Evolutionary conservation across 1,140 invertebrate genomes (phyloP), one percentile per base, ranked within the genome.

Genomic region (Nautilus pompilius): DNA sequence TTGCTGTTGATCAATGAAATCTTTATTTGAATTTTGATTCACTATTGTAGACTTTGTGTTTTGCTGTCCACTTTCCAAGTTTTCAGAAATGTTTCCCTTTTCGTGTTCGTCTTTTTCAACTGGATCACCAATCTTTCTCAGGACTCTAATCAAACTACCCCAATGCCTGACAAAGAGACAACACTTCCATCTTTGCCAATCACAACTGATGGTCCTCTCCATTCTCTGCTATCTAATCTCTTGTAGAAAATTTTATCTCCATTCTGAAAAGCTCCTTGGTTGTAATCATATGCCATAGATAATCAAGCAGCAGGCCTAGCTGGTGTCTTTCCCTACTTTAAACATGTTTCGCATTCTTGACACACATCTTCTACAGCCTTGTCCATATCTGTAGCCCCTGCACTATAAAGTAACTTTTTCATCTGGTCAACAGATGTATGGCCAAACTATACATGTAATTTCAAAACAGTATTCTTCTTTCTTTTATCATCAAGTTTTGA

Each of bases 371-470:
- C 33, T 8, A 54, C 17, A 13, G 53, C 34, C 36, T 57, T 56
- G 13, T 57, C 32, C n/a, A n/a, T n/a, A 24, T 62, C 34, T 6
- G 15, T 49, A 22, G n/a, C 36, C 13, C 65, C 62, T 32, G 54
- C 48, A 57, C 32, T 62, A 26, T 59, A 64, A 5, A 70, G 32
- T 13, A 67, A 24, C 26, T 36, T 17, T 22, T n/a, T 54, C 20
- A 70, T 55, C 22, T 49, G 15, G n/a, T 67, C 49, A 28, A 24
- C 32, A 33, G 59, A 55, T 58, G 62, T 59, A 62, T 70, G 62
- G 46, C 65, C 68, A 67, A 67, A 70, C 48, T 70, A 61, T 62
- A 58, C 49, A 36, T 67, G 65, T 24, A 63, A 34, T 45, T 67
- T 67, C 5, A 22, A 32, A n/a, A 55, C 8, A 15, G 51, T 49